Conservation (phyloP, 2,888 invertebrate species). For the Zelleria hepariella region DNA sequence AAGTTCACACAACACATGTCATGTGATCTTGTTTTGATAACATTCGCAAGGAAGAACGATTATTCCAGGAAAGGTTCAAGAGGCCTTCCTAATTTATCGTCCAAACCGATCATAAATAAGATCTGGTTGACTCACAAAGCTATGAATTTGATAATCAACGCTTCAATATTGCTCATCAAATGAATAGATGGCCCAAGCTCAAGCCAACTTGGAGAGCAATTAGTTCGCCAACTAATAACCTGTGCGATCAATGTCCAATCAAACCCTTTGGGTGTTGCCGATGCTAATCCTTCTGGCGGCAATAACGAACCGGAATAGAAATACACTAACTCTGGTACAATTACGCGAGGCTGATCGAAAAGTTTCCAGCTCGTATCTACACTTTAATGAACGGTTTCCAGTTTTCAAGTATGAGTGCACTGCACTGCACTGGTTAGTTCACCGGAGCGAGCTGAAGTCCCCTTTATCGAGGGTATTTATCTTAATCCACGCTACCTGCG, state of each 20-base stretch:
- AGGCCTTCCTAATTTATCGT: not conserved
- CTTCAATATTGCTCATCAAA: not conserved
- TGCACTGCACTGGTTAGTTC: not conserved
- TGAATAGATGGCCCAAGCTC: not conserved
- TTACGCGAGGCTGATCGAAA: not conserved
- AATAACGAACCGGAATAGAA: not conserved
- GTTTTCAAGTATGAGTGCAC: not conserved
- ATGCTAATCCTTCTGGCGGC: not conserved
- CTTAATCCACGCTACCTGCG: conserved; percentile 33
- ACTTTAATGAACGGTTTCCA: not conserved
- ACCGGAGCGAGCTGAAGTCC: not conserved
- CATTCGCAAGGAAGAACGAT: not conserved
- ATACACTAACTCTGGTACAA: not conserved
- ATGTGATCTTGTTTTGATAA: not conserved
- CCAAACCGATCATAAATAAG: not conserved
- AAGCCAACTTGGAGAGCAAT: not conserved
- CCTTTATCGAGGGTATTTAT: conserved; percentile 7
- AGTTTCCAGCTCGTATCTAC: not conserved
- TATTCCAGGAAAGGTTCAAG: not conserved
- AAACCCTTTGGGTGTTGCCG: not conserved
- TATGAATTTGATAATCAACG: not conserved
- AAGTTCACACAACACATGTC: not conserved
- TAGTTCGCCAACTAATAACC: not conserved
- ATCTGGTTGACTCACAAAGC: not conserved
- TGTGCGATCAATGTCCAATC: not conserved